phyloP scores from a whole-genome alignment of 2,888 invertebrate genomes.

The Zele albiditarsus region DNA sequence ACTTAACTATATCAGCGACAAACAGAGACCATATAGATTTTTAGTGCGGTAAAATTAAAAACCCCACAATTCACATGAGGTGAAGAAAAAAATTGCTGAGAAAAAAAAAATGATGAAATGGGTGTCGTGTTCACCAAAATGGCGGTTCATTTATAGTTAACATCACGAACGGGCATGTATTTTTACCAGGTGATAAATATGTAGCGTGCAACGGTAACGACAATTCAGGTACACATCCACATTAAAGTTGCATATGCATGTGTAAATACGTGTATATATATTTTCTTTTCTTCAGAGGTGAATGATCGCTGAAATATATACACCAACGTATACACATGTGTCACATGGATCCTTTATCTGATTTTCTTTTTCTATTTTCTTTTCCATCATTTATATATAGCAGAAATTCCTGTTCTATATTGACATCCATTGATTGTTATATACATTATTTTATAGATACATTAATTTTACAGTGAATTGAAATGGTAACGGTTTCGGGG shows the following conservation, averaged over 20 bases:
- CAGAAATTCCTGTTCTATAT: neutral
- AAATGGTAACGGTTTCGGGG: neutral
- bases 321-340: neutral
- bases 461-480: neutral
- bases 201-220: slow-evolving; percentile 11
- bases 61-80: too few relatives aligned
- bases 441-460: neutral
- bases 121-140: neutral
- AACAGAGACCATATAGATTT: too few relatives aligned
- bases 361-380: neutral
- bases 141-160: slow-evolving; percentile 3
- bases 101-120: neutral
- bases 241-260: neutral
- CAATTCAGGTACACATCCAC: neutral
- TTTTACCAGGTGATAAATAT: slow-evolving; percentile 7
- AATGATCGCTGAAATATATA: neutral
- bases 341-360: neutral
- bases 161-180: slow-evolving; percentile 8
- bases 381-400: neutral
- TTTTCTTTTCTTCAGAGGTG: neutral
- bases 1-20: too few relatives aligned
- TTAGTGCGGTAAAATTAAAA: too few relatives aligned
- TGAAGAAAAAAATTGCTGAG: neutral
- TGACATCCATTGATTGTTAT: neutral
- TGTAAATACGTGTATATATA: neutral